Conservation (phyloP, 2,888 invertebrate genomes). For the Strigamia maritima region DNA sequence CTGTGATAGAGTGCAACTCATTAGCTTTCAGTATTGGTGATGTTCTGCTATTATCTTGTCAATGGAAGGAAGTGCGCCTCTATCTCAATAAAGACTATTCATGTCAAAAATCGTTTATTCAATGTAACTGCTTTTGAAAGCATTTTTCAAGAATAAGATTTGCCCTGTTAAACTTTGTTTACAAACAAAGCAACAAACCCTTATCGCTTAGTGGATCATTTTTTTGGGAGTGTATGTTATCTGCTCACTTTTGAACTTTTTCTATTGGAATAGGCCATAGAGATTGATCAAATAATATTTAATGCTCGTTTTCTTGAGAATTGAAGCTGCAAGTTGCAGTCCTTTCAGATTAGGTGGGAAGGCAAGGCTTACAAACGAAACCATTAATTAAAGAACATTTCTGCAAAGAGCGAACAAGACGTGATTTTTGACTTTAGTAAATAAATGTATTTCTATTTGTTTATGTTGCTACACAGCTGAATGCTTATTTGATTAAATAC, state of each 20-base stretch:
- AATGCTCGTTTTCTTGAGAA: background rate
- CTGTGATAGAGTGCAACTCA: background rate
- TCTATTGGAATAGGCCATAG: too few relatives aligned
- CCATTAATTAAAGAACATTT: background rate
- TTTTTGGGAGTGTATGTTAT: too few relatives aligned
- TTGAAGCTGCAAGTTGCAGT: background rate
- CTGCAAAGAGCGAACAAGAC: background rate
- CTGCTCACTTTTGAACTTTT: too few relatives aligned
- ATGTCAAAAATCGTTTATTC: too few relatives aligned
- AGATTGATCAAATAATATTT: background rate
- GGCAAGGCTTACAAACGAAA: background rate
- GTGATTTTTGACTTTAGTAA: background rate
- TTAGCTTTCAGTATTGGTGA: background rate
- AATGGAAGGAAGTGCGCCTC: too few relatives aligned
- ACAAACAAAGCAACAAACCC: too few relatives aligned
- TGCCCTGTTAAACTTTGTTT: too few relatives aligned
- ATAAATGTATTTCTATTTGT: background rate
- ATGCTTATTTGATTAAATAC: background rate
- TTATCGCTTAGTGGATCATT: too few relatives aligned
- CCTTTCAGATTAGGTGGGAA: background rate
- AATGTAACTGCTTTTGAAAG: too few relatives aligned
- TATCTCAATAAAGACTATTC: too few relatives aligned
- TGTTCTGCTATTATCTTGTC: too few relatives aligned
- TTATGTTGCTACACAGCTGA: background rate
- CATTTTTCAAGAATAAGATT: too few relatives aligned